phyloP scores from a whole-genome alignment of 2,797 vertebrate genomes.

The Sebastes diaconus region DNA sequence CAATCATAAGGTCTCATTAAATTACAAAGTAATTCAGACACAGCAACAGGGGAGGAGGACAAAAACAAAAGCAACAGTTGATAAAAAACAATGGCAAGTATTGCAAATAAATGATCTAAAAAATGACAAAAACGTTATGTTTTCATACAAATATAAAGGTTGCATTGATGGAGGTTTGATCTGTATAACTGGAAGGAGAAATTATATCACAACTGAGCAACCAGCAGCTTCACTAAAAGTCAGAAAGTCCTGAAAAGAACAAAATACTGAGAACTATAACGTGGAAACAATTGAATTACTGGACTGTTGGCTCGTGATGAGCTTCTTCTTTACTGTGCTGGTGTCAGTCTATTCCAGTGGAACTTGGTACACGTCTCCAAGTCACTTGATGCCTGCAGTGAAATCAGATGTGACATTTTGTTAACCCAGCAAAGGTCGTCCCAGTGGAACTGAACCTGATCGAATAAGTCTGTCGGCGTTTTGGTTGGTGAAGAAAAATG shows the following conservation, averaged over 20 bases:
- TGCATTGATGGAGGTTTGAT: not conserved
- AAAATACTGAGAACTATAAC: not conserved
- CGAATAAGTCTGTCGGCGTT: conserved; percentile 50
- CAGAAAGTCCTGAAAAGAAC: not conserved
- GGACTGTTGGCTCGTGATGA: not conserved
- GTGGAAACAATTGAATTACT: not conserved
- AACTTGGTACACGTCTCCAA: conserved; percentile 34
- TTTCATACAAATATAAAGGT: not conserved
- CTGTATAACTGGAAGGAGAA: not conserved
- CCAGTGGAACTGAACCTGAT: conserved; percentile 53
- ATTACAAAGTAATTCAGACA: not conserved
- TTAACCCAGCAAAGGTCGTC: conserved; percentile 67
- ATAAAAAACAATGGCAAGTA: not conserved
- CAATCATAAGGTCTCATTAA: conserved; percentile 17
- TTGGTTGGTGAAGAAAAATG: conserved; percentile 15
- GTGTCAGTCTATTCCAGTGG: conserved; percentile 34
- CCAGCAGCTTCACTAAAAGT: not conserved
- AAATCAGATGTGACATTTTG: conserved; percentile 75
- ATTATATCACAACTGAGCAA: not conserved
- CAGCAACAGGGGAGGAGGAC: not conserved
- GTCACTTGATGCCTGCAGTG: conserved; percentile 58
- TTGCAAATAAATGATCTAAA: not conserved
- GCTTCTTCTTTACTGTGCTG: conserved; percentile 19
- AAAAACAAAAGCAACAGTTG: not conserved
- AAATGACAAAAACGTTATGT: not conserved